Base-by-base conservation (phyloP, 1,140 invertebrate genomes). In the Odontomachus brunneus region DNA sequence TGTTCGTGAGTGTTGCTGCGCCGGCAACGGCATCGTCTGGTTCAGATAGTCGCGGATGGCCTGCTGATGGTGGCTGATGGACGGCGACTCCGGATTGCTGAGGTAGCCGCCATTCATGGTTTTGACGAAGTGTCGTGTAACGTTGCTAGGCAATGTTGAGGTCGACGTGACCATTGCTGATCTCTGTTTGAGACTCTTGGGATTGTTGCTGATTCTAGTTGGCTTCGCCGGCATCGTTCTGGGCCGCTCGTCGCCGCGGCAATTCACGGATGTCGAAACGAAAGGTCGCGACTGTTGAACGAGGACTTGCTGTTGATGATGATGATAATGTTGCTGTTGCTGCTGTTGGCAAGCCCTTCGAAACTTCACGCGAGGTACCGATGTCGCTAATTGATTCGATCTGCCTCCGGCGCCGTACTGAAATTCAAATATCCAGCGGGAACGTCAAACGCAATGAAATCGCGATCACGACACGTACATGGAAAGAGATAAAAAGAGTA, bases 21-120 rank as follows among this genome's bases (percentile, higher is more conserved):
- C 17, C 0, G 48, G 48, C 24, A 84, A 53, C 0, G 90, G 90
- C 65, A 90, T 66, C 24, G 88, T 91, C 75, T 93, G 90, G 66
- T 92, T 92, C 1, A 93, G 55, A 57, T 93, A 93, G 67, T 92
- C 92, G 72, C 89, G 90, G 22, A 93, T 88, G 1, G 89, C 74
- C 44, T 90, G 86, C 82, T 89, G 74, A 26, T 85, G 82, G 4
- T 49, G 74, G 19, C 49, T 69, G 11, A 66, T 26, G 7, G 60
- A 33, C 33, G 83, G 48, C 17, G 84, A 78, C 38, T 84, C 74
- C 0, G 57, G 59, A 22, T 53, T 87, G 59, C 26, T 60, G 15
- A 24, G 11, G 22, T 63, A 44, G 12, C 51, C 29, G 48, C 63
- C 29, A 24, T 24, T 55, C 15, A 22, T 57, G 15, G 60, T 86